Conservation (phyloP, 2,113 vertebrate genomes). For the Parus major region DNA sequence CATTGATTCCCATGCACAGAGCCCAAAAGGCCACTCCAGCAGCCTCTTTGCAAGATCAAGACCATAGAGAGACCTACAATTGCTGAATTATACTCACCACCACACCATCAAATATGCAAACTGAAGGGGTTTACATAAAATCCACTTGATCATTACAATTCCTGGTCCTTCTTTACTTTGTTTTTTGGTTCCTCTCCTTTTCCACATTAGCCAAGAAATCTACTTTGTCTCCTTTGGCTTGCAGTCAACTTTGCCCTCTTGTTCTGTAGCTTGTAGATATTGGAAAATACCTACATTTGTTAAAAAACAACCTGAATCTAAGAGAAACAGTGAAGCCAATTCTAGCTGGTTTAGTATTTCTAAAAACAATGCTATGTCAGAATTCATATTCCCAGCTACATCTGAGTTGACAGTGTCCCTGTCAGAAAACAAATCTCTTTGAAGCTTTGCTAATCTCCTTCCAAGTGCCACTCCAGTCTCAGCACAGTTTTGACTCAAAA, state of each 20-base stretch:
- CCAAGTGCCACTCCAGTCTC: background rate
- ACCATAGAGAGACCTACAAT: background rate
- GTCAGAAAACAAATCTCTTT: background rate
- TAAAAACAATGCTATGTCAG: background rate
- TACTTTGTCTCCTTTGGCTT: background rate
- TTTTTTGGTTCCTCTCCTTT: background rate
- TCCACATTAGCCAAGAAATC: background rate
- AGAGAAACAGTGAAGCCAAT: background rate
- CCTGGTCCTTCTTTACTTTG: background rate
- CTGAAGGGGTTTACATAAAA: background rate
- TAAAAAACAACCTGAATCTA: background rate
- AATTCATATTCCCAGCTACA: background rate
- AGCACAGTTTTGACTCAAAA: background rate
- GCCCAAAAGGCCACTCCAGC: background rate
- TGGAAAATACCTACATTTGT: background rate
- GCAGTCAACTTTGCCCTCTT: background rate
- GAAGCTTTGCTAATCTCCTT: background rate
- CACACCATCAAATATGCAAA: background rate
- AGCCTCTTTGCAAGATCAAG: background rate
- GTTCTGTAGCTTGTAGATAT: background rate
- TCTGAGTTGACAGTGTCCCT: background rate
- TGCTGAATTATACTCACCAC: background rate
- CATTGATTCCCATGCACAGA: constrained; percentile 19
- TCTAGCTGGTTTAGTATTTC: background rate
- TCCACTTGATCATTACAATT: background rate